These are phyloP conservation scores for Zoanthus sansibaricus DNA, from an alignment of 92 coral and sea anemone species.

Conservation along the genomic window DNA sequence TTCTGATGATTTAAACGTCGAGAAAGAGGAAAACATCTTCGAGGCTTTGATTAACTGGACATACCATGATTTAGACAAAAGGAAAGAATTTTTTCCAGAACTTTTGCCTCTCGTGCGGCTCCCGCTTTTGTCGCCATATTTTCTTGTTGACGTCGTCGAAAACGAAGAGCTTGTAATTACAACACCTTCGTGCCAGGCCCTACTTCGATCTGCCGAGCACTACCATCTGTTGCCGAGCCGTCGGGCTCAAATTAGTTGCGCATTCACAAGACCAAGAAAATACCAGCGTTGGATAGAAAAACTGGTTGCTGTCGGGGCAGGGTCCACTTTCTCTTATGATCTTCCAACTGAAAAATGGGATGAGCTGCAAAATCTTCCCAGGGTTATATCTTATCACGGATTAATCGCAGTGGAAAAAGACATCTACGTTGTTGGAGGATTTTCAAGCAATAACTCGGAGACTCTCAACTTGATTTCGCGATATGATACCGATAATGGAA, in stretches of 20 bases:
- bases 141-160: slow-evolving; percentile 43
- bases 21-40: slow-evolving; percentile 13
- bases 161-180: slow-evolving; percentile 10
- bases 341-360: slow-evolving; percentile 33
- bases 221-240: slow-evolving; percentile 32
- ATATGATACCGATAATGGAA: slow-evolving; percentile 16
- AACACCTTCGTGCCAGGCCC: slow-evolving; percentile 18
- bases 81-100: slow-evolving; percentile 11
- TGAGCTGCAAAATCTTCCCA: slow-evolving; percentile 32
- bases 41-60: slow-evolving; percentile 36
- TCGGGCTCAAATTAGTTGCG: slow-evolving; percentile 4
- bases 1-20: slow-evolving; percentile 33
- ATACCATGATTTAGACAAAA: slow-evolving; percentile 12
- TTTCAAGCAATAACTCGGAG: slow-evolving; percentile 2
- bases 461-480: slow-evolving; percentile 31
- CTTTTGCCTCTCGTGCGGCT: slow-evolving; percentile 23
- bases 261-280: slow-evolving; percentile 20
- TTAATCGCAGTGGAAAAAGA: slow-evolving; percentile 14
- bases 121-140: slow-evolving; percentile 33
- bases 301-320: slow-evolving; percentile 32
- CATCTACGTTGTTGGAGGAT: slow-evolving; percentile 19
- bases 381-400: not conserved
- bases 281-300: slow-evolving; percentile 31
- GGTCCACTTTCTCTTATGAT: slow-evolving; percentile 28
- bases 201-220: slow-evolving; percentile 16